Percentiles rank a stretch among this genome's conserved stretches.
Evolutionary conservation across 2,888 invertebrate species (phyloP).

Genomic region (Vannuccia rotundouncinata): DNA sequence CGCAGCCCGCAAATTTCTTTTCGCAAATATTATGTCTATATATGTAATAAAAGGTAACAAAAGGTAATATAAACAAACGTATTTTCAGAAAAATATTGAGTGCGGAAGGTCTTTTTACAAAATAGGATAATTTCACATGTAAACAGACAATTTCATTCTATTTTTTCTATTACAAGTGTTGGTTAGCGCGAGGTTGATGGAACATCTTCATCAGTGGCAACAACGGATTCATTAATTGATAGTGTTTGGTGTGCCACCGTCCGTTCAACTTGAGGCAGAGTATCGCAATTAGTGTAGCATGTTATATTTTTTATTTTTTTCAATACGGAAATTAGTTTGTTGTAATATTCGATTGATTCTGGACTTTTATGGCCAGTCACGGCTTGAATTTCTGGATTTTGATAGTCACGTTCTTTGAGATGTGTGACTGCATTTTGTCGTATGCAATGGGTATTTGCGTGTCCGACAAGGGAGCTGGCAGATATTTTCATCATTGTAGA

Average conservation of each 20-base stretch:
- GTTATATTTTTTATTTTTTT: background rate
- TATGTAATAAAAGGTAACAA: background rate
- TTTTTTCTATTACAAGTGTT: background rate
- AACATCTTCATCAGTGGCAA: constrained; percentile 1
- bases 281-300: background rate
- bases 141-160: constrained; percentile 15
- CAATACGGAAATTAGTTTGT: constrained; percentile 11
- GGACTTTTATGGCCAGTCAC: background rate
- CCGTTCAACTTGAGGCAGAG: constrained; percentile 3
- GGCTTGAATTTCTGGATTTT: constrained; percentile 15
- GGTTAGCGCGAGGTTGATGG: background rate
- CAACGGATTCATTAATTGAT: constrained; percentile 17
- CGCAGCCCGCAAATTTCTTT: constrained; percentile 10
- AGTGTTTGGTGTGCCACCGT: constrained; percentile 9
- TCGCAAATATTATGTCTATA: constrained; percentile 18
- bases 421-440: constrained; percentile 5
- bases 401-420: constrained; percentile 24
- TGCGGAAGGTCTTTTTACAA: background rate
- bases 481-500: constrained; percentile 27
- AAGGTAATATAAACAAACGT: background rate
- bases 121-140: constrained; percentile 20
- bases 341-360: constrained; percentile 17
- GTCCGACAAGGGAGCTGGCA: background rate
- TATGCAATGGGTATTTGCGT: constrained; percentile 24
- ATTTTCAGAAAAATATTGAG: background rate